Evolutionary conservation across 2,797 vertebrate genomes (phyloP).

Genomic region (Mormyrus proboscirostris): DNA sequence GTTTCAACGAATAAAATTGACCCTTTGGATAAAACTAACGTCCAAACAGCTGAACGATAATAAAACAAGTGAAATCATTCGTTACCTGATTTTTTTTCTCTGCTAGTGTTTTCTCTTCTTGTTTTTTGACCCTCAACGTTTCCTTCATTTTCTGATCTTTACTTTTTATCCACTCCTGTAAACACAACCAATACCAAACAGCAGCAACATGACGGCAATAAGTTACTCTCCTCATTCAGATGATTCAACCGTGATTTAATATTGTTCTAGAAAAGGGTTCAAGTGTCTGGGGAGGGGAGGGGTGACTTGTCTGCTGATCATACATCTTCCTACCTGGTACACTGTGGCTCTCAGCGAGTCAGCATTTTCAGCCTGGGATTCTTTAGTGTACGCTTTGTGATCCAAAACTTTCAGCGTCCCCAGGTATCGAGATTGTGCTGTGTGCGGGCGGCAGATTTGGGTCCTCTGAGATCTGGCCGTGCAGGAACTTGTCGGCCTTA

Average conservation of each 20-base stretch:
- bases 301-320: not conserved
- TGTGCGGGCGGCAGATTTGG: conserved; percentile 42
- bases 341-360: conserved; percentile 76
- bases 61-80: not conserved
- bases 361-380: conserved; percentile 56
- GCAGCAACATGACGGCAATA: not conserved
- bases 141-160: conserved; percentile 67
- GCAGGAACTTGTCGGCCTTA: conserved; percentile 56
- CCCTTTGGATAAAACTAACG: not conserved
- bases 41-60: not conserved
- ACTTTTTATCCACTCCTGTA: conserved; percentile 84
- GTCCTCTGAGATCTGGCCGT: conserved; percentile 49
- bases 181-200: not conserved
- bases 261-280: not conserved
- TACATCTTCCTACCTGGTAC: conserved; percentile 75
- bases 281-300: not conserved
- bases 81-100: conserved; percentile 56
- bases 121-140: conserved; percentile 63
- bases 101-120: conserved; percentile 63
- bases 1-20: not conserved
- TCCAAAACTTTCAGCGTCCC: conserved; percentile 79
- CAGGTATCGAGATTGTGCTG: conserved; percentile 70
- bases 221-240: not conserved
- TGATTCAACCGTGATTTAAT: not conserved
- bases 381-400: conserved; percentile 51